These are phyloP conservation scores for Benitochromis conjunctus DNA, from an alignment of 2,113 vertebrate species.

Conservation along the genomic window DNA sequence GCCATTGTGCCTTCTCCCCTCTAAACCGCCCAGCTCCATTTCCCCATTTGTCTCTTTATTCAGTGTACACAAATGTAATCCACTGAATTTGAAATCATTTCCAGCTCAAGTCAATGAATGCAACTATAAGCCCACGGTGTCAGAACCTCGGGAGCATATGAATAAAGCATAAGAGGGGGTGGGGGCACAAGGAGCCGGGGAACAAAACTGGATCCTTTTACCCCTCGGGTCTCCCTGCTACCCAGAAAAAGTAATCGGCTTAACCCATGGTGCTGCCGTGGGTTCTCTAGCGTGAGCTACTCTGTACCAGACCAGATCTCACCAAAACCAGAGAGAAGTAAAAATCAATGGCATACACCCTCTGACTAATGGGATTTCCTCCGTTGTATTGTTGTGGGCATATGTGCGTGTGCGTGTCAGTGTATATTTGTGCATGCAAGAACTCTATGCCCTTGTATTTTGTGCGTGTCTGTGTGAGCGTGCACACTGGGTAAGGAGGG, in stretches of 20 bases:
- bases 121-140: constrained; percentile 45
- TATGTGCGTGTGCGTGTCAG: neutral
- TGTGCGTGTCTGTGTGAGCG: constrained; percentile 10
- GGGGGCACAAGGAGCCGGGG: neutral
- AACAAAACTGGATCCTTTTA: constrained; percentile 53
- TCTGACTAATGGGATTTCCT: constrained; percentile 64
- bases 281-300: constrained; percentile 38
- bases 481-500: constrained; percentile 48
- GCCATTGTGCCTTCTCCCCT: neutral
- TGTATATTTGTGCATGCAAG: neutral
- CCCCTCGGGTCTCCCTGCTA: constrained; percentile 36
- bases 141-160: constrained; percentile 52
- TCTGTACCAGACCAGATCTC: constrained; percentile 61
- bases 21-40: neutral
- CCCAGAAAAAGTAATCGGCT: constrained; percentile 64
- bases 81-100: constrained; percentile 64
- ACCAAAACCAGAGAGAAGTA: constrained; percentile 55
- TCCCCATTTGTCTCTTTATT: constrained; percentile 26
- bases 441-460: constrained; percentile 4
- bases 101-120: constrained; percentile 55
- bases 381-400: constrained; percentile 14
- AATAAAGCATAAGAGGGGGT: constrained; percentile 49
- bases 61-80: constrained; percentile 51
- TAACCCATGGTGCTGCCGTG: constrained; percentile 57
- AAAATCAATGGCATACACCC: constrained; percentile 59